Evolutionary conservation across 2,888 invertebrate genomes (phyloP), one percentile per base, ranked within the genome.

Genomic region (Dynastes hyllus): DNA sequence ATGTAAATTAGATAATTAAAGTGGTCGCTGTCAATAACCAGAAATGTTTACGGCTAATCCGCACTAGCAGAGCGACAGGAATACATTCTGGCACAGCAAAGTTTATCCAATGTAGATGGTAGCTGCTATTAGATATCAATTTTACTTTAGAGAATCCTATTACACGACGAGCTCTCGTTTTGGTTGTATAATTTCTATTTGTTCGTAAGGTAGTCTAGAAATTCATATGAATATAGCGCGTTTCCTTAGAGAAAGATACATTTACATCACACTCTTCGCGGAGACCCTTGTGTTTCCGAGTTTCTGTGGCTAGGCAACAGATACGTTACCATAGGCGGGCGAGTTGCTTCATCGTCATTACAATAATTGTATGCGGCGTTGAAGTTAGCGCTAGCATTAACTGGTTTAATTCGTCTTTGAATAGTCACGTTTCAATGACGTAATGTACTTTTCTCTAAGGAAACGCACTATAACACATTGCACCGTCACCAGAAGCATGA

Each of bases 1-100:
- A 69, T 69, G 69, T 69, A 69, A 69, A 69, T 69, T 51, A 69
- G 69, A 69, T 69, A 69, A 69, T 69, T 69, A 69, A 69, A 69
- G 29, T 32, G 29, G 50, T 27, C 51, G 69, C 29, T 69, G 69
- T 69, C 69, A 69, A 69, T 69, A 69, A 69, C 50, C 69, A 51
- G 51, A 69, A 29, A 67, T 67, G 29, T 50, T 51, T 29, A 51
- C 69, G 8, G 13, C n/a, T 29, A 51, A 69, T 50, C 51, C 69
- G 69, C 29, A 63, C 29, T 13, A 32, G 4, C 63, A 13, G 11
- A 45, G 45, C 45, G 32, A 32, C 27, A 63, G 9, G 32, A 22
- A 58, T 16, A 58, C 16, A 58, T 58, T 22, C 8, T 58, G 8
- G 13, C 6, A 58, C n/a, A 6, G 16, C 55, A 8, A 8, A n/a